Evolutionary conservation across 2,113 vertebrate genomes (phyloP).

Genomic region (Erythrocercus mccallii): DNA sequence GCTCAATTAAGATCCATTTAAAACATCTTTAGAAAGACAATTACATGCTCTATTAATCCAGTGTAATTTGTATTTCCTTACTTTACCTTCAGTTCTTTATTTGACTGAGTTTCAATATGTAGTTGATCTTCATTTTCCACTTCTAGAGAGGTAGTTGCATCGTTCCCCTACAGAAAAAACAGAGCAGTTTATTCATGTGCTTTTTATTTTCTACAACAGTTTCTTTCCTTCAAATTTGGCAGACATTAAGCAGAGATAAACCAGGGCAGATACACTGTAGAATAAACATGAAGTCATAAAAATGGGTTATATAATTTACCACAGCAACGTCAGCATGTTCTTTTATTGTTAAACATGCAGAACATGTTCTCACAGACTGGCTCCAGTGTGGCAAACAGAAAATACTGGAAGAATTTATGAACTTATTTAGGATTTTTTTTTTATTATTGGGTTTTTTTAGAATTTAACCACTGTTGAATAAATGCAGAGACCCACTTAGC

Average conservation of each 20-base stretch:
- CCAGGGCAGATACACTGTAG: neutral
- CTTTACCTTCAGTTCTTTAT: constrained; percentile 45
- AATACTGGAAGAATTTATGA: neutral
- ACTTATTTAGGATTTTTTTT: neutral
- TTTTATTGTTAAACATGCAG: neutral
- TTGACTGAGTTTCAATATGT: constrained; percentile 43
- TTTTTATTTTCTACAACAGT: neutral
- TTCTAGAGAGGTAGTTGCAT: constrained; percentile 60
- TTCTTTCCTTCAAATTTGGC: neutral
- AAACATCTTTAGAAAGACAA: neutral
- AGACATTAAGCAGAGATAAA: neutral
- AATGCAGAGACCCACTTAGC: neutral
- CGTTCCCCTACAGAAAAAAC: constrained; percentile 41
- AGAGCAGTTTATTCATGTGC: neutral
- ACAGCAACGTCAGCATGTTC: neutral
- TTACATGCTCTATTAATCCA: neutral
- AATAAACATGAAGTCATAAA: neutral
- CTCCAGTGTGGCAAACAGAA: neutral
- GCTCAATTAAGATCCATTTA: neutral
- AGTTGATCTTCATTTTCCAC: constrained; percentile 47
- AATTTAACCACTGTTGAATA: neutral
- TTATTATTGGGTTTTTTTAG: neutral
- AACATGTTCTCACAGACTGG: neutral
- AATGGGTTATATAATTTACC: neutral
- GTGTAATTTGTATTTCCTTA: neutral